These are phyloP conservation scores for Trichoplax adhaerens DNA, from an alignment of 37 sponge, comb jelly and placozoan species.

Conservation along the genomic window DNA sequence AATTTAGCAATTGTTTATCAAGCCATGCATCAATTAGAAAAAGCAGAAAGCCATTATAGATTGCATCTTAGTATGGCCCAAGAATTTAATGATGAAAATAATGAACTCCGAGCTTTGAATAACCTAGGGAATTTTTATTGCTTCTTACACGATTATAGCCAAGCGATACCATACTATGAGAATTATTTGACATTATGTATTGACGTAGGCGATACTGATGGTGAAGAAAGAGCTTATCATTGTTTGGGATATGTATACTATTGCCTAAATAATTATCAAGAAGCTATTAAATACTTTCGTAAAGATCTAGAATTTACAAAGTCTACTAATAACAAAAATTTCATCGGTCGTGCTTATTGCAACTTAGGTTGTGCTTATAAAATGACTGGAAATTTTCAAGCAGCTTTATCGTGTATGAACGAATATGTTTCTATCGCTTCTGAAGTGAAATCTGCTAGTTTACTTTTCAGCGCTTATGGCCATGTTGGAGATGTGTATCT, in stretches of 20 bases:
- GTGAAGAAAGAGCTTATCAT: constrained; percentile 59
- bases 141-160: constrained; percentile 19
- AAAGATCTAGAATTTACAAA: constrained; percentile 13
- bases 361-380: no score
- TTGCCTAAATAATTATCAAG: constrained; percentile 43
- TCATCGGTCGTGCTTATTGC: no score
- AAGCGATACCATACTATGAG: constrained; percentile 36
- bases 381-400: no score
- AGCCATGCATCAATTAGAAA: constrained; percentile 40
- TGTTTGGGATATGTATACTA: constrained; percentile 68
- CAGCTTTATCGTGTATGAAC: no score
- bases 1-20: constrained; percentile 71
- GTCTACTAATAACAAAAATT: no score
- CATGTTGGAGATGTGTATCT: no score
- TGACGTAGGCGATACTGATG: constrained; percentile 36
- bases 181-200: constrained; percentile 36
- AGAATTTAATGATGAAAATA: constrained; percentile 27
- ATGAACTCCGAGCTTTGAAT: constrained; percentile 49
- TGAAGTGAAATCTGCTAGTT: no score
- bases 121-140: constrained; percentile 67
- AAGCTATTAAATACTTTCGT: constrained; percentile 54
- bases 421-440: no score
- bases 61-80: constrained; percentile 47
- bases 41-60: constrained; percentile 41
- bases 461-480: no score